Conservation (phyloP, 2,888 invertebrate genomes). For the Eupithecia exiguata region DNA sequence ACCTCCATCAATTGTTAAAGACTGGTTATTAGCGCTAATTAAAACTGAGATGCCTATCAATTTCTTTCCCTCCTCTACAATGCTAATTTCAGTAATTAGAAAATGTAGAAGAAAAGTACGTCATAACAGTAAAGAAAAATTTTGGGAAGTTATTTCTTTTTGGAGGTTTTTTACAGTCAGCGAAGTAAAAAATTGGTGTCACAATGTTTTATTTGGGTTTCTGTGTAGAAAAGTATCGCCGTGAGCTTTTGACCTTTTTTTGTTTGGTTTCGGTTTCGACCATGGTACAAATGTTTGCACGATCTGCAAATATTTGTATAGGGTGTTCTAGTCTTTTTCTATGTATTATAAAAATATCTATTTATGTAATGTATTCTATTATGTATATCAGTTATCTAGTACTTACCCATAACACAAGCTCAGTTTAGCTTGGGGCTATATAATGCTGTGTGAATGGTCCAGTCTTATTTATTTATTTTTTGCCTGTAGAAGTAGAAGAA, state of each 20-base stretch:
- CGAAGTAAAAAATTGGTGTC: background rate
- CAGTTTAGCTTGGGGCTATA: too few relatives aligned
- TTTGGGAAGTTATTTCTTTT: slow-evolving; percentile 9
- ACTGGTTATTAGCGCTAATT: slow-evolving; percentile 53
- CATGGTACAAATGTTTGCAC: too few relatives aligned
- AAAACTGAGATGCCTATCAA: slow-evolving; percentile 51
- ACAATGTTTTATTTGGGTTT: background rate
- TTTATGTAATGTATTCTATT: too few relatives aligned
- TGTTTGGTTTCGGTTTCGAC: too few relatives aligned
- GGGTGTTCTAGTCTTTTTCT: too few relatives aligned
- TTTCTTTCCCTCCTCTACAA: slow-evolving; percentile 37
- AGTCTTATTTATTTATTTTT: too few relatives aligned
- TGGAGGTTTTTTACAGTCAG: background rate
- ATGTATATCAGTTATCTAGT: too few relatives aligned
- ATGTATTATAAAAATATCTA: too few relatives aligned
- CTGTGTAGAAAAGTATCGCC: background rate
- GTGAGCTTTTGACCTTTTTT: too few relatives aligned
- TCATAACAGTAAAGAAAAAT: slow-evolving; percentile 22
- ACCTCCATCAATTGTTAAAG: slow-evolving; percentile 45
- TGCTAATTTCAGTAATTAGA: slow-evolving; percentile 34
- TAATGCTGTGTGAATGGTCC: too few relatives aligned
- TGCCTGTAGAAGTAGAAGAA: background rate
- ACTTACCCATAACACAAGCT: too few relatives aligned
- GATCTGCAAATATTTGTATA: too few relatives aligned
- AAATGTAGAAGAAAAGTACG: slow-evolving; percentile 24